These are phyloP conservation scores for Microctenopoma stevenorrisi DNA, from an alignment of 2,797 vertebrate genomes.

Conservation along the genomic window DNA sequence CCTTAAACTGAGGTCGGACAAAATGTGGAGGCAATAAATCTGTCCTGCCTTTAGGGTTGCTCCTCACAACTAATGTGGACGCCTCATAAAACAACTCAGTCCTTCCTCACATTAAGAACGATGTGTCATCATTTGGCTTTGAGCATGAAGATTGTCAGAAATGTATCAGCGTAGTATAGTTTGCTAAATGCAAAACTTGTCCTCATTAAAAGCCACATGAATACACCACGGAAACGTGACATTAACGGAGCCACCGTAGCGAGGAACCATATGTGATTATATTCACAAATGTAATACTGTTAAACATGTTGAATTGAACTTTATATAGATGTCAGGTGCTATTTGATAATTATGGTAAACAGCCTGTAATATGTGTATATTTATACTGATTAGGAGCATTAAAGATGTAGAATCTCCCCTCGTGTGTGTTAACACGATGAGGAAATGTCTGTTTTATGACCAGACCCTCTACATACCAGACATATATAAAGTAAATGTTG, in stretches of 20 bases:
- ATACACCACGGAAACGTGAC: not conserved
- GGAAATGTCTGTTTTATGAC: conserved; percentile 14
- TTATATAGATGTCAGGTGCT: not conserved
- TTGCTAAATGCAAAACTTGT: not conserved
- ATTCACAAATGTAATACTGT: not conserved
- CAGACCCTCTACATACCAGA: not conserved
- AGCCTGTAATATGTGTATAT: not conserved
- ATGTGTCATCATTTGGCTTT: conserved; percentile 15
- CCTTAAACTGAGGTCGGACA: conserved; percentile 57
- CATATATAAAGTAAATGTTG: not conserved
- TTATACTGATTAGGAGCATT: not conserved
- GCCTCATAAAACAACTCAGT: conserved; percentile 39
- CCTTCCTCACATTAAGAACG: conserved; percentile 19
- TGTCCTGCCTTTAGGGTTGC: conserved; percentile 34
- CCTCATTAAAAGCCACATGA: not conserved
- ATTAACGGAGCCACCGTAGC: not conserved
- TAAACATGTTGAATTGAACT: not conserved
- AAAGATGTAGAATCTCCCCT: not conserved
- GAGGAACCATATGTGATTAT: not conserved
- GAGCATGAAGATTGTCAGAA: not conserved
- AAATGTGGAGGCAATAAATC: conserved; percentile 67
- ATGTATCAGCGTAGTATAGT: not conserved
- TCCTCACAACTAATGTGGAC: conserved; percentile 14
- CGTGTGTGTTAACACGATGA: not conserved
- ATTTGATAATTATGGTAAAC: not conserved